Percentiles rank a stretch among this genome's conserved stretches.
Evolutionary conservation across 2,888 invertebrate species (phyloP).

Genomic region (Protodeltote pygarga): DNA sequence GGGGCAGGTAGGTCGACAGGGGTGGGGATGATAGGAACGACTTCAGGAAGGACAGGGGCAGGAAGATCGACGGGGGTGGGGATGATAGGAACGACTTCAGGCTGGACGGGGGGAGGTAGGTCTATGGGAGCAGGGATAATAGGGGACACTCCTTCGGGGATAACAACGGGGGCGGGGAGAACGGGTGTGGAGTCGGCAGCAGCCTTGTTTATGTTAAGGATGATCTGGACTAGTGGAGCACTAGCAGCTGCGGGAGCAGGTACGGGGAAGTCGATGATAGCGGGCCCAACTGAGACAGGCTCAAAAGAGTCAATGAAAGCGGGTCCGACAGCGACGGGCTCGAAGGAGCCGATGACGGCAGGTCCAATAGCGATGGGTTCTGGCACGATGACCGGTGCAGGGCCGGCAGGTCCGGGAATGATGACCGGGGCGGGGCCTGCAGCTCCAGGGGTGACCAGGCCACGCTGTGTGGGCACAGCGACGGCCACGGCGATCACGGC

Average conservation of each 20-base stretch:
- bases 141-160: slow-evolving; percentile 23
- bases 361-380: slow-evolving; percentile 37
- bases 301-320: slow-evolving; percentile 15
- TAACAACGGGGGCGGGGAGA: slow-evolving; percentile 19
- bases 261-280: slow-evolving; percentile 34
- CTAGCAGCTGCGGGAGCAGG: slow-evolving; percentile 26
- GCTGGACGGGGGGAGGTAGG: slow-evolving; percentile 13
- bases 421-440: no score
- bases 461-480: slow-evolving; percentile 39
- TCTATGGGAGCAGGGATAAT: not conserved
- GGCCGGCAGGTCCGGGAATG: slow-evolving; percentile 30
- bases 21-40: not conserved
- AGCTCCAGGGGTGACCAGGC: slow-evolving; percentile 24
- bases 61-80: slow-evolving; percentile 7
- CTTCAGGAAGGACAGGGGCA: slow-evolving; percentile 11
- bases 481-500: slow-evolving; percentile 39
- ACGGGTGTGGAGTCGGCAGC: slow-evolving; percentile 27
- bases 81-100: slow-evolving; percentile 23
- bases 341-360: slow-evolving; percentile 16
- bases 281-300: slow-evolving; percentile 43
- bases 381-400: slow-evolving; percentile 8
- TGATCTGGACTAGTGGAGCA: slow-evolving; percentile 54
- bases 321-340: slow-evolving; percentile 19
- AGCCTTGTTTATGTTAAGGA: slow-evolving; percentile 51
- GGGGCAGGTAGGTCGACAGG: slow-evolving; percentile 33